Conservation (phyloP, 2,113 vertebrate genomes). For the Motacilla alba region DNA sequence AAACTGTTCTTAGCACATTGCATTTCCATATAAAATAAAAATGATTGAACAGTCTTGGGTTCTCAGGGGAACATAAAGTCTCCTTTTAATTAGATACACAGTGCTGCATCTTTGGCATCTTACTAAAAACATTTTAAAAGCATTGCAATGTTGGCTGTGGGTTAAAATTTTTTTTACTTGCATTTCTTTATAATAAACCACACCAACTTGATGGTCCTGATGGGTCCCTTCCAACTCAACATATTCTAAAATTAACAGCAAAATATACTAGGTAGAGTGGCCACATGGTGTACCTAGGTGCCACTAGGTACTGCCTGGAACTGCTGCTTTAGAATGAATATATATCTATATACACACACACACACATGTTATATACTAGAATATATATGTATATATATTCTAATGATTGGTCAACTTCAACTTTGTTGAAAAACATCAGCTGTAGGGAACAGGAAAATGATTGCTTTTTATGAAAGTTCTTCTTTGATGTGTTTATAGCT, state of each 20-base stretch:
- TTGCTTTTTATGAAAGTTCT: neutral
- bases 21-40: conserved; percentile 16
- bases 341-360: neutral
- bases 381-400: neutral
- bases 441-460: neutral
- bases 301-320: neutral
- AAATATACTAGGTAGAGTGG: neutral
- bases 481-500: neutral
- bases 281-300: neutral
- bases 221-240: neutral
- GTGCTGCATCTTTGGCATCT: neutral
- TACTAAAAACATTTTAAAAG: neutral
- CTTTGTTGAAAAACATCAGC: neutral
- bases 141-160: neutral
- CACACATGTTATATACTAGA: neutral
- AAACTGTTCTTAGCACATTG: neutral
- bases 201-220: neutral
- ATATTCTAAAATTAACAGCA: neutral
- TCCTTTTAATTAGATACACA: neutral
- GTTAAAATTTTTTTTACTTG: neutral
- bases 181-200: neutral
- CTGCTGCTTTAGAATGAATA: neutral
- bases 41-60: neutral
- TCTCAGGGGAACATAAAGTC: neutral
- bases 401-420: neutral